Evolutionary conservation across 2,113 vertebrate genomes (phyloP), one percentile per base, ranked within the genome.

Genomic region (Callorhinus ursinus): DNA sequence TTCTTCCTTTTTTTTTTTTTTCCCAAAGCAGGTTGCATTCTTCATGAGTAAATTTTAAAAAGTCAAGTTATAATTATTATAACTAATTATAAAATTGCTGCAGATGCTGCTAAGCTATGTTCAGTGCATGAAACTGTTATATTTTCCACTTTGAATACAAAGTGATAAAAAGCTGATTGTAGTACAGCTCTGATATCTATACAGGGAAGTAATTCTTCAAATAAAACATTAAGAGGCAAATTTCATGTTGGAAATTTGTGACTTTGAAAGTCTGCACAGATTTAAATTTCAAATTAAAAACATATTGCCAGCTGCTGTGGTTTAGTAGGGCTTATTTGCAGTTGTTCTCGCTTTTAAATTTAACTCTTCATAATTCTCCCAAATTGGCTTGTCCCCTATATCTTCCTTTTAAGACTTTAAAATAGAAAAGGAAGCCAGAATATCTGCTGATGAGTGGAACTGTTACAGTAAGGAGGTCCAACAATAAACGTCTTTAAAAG

Each of bases 281-380:
- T 90, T 89, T 93, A 92, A 89, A 90, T 93, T 97, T 72, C 46
- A 97, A 82, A 85, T 94, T 80, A 76, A 97, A 92, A 95, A 67
- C 53, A 76, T 57, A 42, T 69, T 96, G 22, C 31, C 80, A 88
- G 67, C 26, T 59, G 33, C n/a, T 79, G 1, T 90, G 83, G 24
- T 65, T 87, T 93, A 49, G 26, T 59, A 79, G 74, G 63, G 16
- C 36, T 84, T 90, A 71, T 89, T 92, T 80, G 31, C 36, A 74
- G 55, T 94, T 53, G 24, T 81, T 90, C 49, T 94, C 53, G 15
- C n/a, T 88, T 93, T 85, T 55, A 74, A 57, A 83, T 55, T 51
- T 92, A 79, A 94, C n/a, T 90, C 33, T 92, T 96, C 14, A n/a
- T 90, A 76, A 57, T 94, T 95, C 53, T 57, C 63, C 74, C 36